Evolutionary conservation across 2,888 invertebrate species (phyloP).

Genomic region (Drosophila yooni): DNA sequence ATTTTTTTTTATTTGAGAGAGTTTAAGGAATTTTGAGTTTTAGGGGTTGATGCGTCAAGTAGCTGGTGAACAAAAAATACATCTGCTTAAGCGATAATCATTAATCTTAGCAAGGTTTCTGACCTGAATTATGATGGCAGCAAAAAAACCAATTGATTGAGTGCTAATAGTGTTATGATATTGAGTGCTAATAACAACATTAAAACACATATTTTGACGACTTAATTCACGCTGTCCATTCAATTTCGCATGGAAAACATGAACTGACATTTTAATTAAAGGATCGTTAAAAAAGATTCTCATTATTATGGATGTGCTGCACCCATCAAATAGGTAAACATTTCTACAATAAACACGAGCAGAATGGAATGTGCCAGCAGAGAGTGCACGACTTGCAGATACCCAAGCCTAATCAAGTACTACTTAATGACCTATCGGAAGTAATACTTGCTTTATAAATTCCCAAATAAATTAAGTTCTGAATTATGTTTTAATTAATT

Average conservation of each 20-base stretch:
- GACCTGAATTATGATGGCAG: background rate
- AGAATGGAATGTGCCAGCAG: background rate
- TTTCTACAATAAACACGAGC: background rate
- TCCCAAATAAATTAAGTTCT: background rate
- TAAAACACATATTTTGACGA: background rate
- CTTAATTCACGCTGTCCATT: background rate
- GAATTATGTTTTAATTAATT: background rate
- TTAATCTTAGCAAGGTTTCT: background rate
- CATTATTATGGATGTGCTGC: constrained; percentile 22
- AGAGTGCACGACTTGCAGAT: background rate
- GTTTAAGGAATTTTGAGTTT: constrained; percentile 26
- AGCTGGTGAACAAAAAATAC: constrained; percentile 18
- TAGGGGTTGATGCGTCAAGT: constrained; percentile 33
- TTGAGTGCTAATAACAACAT: background rate
- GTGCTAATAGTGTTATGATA: background rate
- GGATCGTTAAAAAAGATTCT: constrained; percentile 48
- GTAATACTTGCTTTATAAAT: background rate
- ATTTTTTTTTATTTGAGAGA: background rate
- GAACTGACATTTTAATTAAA: constrained; percentile 66
- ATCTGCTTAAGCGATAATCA: constrained; percentile 10
- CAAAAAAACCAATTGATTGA: background rate
- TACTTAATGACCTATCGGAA: background rate
- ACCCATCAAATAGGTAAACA: background rate
- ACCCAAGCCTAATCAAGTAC: background rate
- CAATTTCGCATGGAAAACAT: constrained; percentile 21